Conservation (phyloP, 2,797 vertebrate species). For the Menidia menidia region DNA sequence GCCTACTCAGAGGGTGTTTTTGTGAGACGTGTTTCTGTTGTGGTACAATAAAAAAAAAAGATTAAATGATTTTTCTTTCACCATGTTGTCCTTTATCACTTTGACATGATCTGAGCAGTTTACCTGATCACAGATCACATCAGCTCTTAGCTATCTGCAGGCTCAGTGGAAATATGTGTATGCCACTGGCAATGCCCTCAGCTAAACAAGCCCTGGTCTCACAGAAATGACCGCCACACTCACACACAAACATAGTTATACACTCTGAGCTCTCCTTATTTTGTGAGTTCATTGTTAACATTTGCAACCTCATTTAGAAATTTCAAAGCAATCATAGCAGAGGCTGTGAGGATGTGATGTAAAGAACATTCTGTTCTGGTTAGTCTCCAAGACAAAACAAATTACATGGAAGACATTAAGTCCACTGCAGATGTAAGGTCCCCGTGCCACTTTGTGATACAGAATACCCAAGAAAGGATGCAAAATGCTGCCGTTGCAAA, state of each 20-base stretch:
- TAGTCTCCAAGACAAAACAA: background rate
- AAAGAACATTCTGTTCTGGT: constrained; percentile 10
- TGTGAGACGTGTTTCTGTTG: background rate
- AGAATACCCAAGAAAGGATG: background rate
- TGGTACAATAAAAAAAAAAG: background rate
- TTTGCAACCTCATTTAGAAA: background rate
- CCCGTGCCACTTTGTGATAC: constrained; percentile 5
- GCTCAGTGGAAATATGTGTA: constrained; percentile 25
- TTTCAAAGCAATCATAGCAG: constrained; percentile 1
- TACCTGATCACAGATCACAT: constrained; percentile 28
- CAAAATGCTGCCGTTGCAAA: background rate
- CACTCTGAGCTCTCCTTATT: background rate
- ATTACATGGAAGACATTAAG: constrained; percentile 19
- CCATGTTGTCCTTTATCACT: constrained; percentile 8
- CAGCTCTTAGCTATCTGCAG: constrained; percentile 18
- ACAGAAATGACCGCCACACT: constrained; percentile 9
- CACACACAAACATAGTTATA: background rate
- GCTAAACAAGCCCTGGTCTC: constrained; percentile 43
- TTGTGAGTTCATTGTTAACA: background rate
- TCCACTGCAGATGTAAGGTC: constrained; percentile 8
- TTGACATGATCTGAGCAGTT: constrained; percentile 30
- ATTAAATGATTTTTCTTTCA: background rate
- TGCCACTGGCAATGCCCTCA: constrained; percentile 51
- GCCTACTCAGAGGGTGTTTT: background rate
- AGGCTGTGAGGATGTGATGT: background rate